Percentiles rank a stretch among this genome's conserved stretches.
phyloP scores from a whole-genome alignment of 2,797 vertebrate species.

The Anolis apletophallus region DNA sequence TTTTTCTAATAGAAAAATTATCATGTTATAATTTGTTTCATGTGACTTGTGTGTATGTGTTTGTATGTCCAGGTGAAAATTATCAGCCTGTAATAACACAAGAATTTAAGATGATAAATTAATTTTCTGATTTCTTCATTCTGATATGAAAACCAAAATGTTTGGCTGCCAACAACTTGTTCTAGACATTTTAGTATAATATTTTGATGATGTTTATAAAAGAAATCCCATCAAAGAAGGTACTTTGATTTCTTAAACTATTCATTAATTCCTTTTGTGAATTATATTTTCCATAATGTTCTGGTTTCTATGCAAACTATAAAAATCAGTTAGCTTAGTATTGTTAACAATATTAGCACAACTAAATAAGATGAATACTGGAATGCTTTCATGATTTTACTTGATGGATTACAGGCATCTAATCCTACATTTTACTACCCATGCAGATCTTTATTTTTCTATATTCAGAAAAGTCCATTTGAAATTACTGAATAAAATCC shows the following conservation, averaged over 20 bases:
- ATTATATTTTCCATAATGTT: constrained; percentile 33
- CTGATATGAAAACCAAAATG: constrained; percentile 35
- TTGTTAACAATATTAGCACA: not conserved
- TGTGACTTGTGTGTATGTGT: not conserved
- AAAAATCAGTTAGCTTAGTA: not conserved
- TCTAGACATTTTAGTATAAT: constrained; percentile 22
- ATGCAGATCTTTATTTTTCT: not conserved
- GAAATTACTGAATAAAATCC: not conserved
- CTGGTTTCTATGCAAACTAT: constrained; percentile 37
- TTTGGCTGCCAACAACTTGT: not conserved
- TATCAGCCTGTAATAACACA: not conserved
- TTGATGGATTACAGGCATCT: not conserved
- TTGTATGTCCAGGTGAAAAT: not conserved
- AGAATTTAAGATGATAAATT: constrained; percentile 33
- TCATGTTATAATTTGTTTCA: constrained; percentile 43
- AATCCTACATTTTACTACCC: not conserved
- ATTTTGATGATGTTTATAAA: constrained; percentile 43
- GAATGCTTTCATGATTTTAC: not conserved
- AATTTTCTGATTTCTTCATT: constrained; percentile 32
- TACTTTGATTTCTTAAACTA: constrained; percentile 34
- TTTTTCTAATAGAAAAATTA: constrained; percentile 49
- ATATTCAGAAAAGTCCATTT: not conserved
- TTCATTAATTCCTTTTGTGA: constrained; percentile 27
- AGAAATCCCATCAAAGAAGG: constrained; percentile 21
- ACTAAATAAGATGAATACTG: not conserved